Percentiles rank a stretch among this genome's conserved stretches.
Evolutionary conservation across 2,797 vertebrate species (phyloP).

Genomic region (Pachyuromys duprasi): DNA sequence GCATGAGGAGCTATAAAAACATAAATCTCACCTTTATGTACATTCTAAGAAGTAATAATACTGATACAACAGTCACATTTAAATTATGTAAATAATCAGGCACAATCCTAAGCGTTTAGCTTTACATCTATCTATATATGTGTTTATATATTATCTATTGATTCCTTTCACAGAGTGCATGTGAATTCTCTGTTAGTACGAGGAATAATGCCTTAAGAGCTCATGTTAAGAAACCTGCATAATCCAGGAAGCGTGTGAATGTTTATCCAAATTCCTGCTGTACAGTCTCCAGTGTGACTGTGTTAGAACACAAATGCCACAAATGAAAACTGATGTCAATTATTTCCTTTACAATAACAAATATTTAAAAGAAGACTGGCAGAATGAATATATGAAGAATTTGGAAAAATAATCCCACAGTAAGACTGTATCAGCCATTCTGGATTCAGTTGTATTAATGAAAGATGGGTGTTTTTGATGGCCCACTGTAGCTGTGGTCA

Average conservation of each 20-base stretch:
- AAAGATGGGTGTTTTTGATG: neutral
- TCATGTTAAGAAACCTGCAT: neutral
- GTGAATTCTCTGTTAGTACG: neutral
- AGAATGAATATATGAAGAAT: neutral
- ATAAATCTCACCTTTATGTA: neutral
- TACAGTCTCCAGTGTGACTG: neutral
- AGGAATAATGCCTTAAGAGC: neutral
- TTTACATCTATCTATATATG: neutral
- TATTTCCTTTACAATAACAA: neutral
- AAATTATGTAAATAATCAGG: neutral
- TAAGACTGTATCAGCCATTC: neutral
- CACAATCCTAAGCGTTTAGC: neutral
- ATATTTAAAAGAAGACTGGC: neutral
- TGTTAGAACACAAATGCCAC: neutral
- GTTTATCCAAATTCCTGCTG: neutral
- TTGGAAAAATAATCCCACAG: neutral
- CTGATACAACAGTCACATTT: neutral
- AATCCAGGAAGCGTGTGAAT: neutral
- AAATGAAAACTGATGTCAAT: neutral
- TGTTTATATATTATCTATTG: neutral
- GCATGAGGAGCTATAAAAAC: neutral
- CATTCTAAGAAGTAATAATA: neutral
- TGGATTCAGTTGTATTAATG: neutral
- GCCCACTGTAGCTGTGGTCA: neutral
- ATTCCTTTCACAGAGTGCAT: neutral